These are phyloP conservation scores for Gnatocerus cornutus DNA, from an alignment of 2,888 invertebrate species.

Conservation along the genomic window DNA sequence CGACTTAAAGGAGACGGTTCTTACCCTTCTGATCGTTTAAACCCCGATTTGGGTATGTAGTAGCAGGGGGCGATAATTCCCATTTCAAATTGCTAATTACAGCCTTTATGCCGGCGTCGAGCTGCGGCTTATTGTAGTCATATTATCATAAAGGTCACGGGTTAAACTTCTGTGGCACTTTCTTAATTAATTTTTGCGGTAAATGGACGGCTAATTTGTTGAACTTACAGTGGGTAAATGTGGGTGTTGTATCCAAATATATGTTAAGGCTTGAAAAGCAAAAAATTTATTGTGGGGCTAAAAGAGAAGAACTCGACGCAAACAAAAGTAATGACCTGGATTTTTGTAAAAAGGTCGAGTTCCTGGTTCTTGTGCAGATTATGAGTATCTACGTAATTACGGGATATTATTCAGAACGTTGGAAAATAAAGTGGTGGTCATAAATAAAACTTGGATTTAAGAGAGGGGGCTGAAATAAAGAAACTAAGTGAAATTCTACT, in stretches of 20 bases:
- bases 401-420: too few relatives aligned
- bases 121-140: slow-evolving; percentile 17
- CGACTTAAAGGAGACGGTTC: neutral
- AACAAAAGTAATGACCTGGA: neutral
- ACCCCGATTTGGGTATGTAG: slow-evolving; percentile 17
- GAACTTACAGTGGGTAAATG: neutral
- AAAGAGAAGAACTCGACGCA: slow-evolving; percentile 2
- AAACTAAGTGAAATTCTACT: too few relatives aligned
- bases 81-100: slow-evolving; percentile 29
- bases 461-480: too few relatives aligned
- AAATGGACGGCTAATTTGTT: slow-evolving; percentile 1
- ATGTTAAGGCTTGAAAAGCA: neutral
- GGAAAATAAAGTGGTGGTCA: too few relatives aligned
- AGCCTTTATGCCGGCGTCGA: slow-evolving; percentile 11
- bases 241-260: neutral
- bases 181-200: slow-evolving; percentile 28
- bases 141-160: slow-evolving; percentile 22
- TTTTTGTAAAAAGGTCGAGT: too few relatives aligned
- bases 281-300: neutral
- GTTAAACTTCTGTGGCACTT: neutral
- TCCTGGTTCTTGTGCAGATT: too few relatives aligned
- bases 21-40: slow-evolving; percentile 11
- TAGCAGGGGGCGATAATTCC: slow-evolving; percentile 10
- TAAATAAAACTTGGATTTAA: too few relatives aligned
- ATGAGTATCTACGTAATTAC: too few relatives aligned